Evolutionary conservation across 2,113 vertebrate genomes (phyloP).

Genomic region (Synodontis membranacea): DNA sequence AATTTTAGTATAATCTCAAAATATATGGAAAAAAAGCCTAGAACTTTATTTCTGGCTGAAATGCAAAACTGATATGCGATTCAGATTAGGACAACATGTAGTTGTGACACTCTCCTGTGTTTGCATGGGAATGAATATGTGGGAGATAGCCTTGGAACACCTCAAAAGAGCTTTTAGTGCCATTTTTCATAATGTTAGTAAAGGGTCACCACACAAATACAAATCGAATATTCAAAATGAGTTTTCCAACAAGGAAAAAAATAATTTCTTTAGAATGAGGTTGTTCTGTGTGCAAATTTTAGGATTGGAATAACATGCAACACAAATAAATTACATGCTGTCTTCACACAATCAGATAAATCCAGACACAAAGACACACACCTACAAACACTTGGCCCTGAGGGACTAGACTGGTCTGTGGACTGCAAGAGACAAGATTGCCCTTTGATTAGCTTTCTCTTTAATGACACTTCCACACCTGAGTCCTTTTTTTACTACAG

Average conservation of each 20-base stretch:
- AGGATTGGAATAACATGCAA: not conserved
- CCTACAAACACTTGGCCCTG: constrained; percentile 12
- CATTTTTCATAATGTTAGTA: not conserved
- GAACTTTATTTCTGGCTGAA: not conserved
- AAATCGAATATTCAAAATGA: not conserved
- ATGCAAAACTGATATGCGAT: not conserved
- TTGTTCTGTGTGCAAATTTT: not conserved
- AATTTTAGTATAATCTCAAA: not conserved
- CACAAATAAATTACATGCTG: not conserved
- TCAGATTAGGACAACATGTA: not conserved
- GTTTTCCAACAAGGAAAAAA: not conserved
- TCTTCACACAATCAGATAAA: not conserved
- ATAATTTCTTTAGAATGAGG: too few relatives aligned
- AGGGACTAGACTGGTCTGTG: constrained; percentile 56
- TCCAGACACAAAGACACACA: not conserved
- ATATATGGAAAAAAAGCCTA: not conserved
- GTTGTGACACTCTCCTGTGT: not conserved
- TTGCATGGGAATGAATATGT: not conserved
- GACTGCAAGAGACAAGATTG: constrained; percentile 56
- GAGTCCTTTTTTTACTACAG: constrained; percentile 57
- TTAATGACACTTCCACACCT: constrained; percentile 71
- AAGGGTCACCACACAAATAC: not conserved
- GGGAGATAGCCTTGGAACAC: not conserved
- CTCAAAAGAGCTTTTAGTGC: not conserved
- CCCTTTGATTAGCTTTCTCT: constrained; percentile 66